Base-by-base conservation (phyloP, 1,140 invertebrate species). In the Monochamus saltuarius region DNA sequence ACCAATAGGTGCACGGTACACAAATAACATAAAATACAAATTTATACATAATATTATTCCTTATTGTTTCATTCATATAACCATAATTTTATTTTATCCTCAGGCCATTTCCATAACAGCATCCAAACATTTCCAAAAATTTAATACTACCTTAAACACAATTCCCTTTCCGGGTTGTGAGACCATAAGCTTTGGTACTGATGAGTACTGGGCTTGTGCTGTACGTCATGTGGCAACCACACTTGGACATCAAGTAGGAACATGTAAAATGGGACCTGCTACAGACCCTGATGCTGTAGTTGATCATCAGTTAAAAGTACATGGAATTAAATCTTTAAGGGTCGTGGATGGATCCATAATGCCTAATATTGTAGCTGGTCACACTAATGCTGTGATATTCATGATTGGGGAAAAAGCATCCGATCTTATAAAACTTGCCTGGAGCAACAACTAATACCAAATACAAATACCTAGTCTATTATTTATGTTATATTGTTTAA, bases 341-440 rank as follows among this genome's bases (percentile, higher is more conserved):
- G 78, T 87, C 7, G 84, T 82, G 14, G 85, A 86, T 68, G 85
- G 82, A 1, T 85, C 84, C 14, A 81, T 86, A n/a, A 86, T 86
- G 75, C 85, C 85, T 7, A 78, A 82, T 51, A 83, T 87, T 2
- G 83, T 84, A 4, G 81, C 83, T 0, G 83, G 84, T 10, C 85
- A 87, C 65, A 85, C 84, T 3, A 83, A 86, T 67, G 83, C 84
- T 1, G 82, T 84, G 2, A 81, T 83, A 7, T 80, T 85, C 9
- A 86, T 86, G 84, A 85, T 87, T 45, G 85, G 82, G 1, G 85
- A 86, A 70, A 86, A 85, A 69, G 85, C 82, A 34, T 74, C 83
- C n/a, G 84, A 86, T 61, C 76, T 85, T 66, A 82, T 87, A 19
- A 72, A 68, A 38, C 49, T 61, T 17, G 36, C 17, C 9, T 72